These are phyloP conservation scores for Mastomys coucha DNA, from an alignment of 2,113 vertebrate species.

Conservation along the genomic window DNA sequence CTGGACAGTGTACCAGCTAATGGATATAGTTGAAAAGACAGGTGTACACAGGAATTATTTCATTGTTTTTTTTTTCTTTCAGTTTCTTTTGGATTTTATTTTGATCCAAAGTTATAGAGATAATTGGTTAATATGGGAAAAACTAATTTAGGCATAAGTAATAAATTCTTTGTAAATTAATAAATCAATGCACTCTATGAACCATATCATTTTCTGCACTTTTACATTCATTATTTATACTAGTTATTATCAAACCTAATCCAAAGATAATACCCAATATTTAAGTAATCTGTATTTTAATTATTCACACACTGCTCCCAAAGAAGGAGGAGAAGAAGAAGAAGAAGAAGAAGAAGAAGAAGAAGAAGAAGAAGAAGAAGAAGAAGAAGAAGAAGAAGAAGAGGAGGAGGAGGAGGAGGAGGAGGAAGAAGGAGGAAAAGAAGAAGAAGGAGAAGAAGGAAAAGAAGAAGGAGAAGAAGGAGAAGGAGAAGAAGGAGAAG, in stretches of 20 bases:
- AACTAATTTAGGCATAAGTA: neutral
- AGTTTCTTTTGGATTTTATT: neutral
- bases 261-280: neutral
- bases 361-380: no score
- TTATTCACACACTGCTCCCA: neutral
- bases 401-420: no score
- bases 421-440: no score
- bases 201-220: neutral
- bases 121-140: neutral
- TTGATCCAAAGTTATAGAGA: neutral
- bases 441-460: neutral
- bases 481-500: rapidly evolving
- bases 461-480: no score
- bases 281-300: neutral
- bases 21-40: neutral
- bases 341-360: no score
- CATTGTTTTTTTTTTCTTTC: neutral
- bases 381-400: no score
- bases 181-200: neutral
- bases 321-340: no score
- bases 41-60: neutral
- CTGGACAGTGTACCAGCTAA: neutral
- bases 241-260: neutral
- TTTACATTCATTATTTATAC: neutral
- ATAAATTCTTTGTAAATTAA: neutral